Evolutionary conservation across 2,888 invertebrate genomes (phyloP).

Genomic region (Melanargia galathea): DNA sequence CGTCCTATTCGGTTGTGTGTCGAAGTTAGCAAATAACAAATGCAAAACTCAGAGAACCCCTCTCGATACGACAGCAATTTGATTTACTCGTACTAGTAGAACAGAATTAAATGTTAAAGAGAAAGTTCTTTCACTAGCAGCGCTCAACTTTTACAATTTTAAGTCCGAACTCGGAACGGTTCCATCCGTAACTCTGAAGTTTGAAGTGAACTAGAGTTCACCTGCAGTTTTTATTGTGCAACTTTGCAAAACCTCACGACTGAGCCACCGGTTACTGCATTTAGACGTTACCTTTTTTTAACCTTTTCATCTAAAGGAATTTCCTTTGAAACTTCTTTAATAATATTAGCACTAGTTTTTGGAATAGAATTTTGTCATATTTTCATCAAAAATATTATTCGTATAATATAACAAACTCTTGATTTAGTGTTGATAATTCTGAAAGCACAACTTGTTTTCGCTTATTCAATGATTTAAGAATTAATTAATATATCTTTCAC

Average conservation of each 20-base stretch:
- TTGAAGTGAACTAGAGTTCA: constrained; percentile 41
- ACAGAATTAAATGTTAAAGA: constrained; percentile 36
- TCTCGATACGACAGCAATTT: constrained; percentile 26
- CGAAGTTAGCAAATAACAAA: not conserved
- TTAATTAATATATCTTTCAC: not conserved
- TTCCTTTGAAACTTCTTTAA: constrained; percentile 24
- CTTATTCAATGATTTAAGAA: not conserved
- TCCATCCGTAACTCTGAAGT: constrained; percentile 39
- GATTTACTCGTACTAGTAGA: constrained; percentile 18
- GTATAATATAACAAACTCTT: no score
- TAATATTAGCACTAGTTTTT: not conserved
- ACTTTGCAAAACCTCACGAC: constrained; percentile 40
- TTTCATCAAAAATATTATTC: not conserved
- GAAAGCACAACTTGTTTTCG: no score
- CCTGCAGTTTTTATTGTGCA: constrained; percentile 44
- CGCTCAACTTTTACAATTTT: constrained; percentile 43
- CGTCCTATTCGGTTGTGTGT: no score
- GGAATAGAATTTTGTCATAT: not conserved
- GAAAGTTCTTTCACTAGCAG: constrained; percentile 37
- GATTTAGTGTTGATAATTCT: no score
- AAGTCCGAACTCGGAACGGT: constrained; percentile 41
- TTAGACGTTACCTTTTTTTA: constrained; percentile 30
- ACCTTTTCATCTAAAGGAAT: constrained; percentile 18
- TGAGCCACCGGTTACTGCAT: constrained; percentile 36
- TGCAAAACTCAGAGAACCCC: not conserved